Conservation (phyloP, 1,140 invertebrate genomes). For the Agrilus planipennis region DNA sequence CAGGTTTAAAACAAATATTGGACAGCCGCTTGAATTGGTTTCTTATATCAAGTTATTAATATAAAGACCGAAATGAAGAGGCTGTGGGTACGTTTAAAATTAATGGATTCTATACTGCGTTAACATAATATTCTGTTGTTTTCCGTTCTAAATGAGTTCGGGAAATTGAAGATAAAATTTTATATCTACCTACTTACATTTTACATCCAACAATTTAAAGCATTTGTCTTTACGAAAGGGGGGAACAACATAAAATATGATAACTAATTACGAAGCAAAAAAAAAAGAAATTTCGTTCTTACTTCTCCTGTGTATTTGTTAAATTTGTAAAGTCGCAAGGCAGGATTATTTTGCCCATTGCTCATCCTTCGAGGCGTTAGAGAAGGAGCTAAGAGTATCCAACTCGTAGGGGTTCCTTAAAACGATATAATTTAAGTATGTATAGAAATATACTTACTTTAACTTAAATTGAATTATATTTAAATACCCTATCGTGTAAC, state of each 20-base stretch:
- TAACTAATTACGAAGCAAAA: background rate
- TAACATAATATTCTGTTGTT: too few species aligned
- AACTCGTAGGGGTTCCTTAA: slow-evolving; percentile 64
- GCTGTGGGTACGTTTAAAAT: too few species aligned
- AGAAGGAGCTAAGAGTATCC: slow-evolving; percentile 75
- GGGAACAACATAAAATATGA: background rate
- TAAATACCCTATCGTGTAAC: background rate
- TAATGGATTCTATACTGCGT: too few species aligned
- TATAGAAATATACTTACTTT: background rate
- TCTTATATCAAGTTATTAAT: too few species aligned
- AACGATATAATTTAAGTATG: slow-evolving; percentile 16
- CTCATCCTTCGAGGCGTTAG: slow-evolving; percentile 66
- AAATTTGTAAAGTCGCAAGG: slow-evolving; percentile 77
- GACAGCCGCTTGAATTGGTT: too few species aligned
- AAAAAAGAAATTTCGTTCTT: slow-evolving; percentile 18
- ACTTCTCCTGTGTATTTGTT: slow-evolving; percentile 71
- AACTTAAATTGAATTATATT: background rate
- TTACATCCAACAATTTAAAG: too few species aligned
- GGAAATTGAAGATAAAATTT: too few species aligned
- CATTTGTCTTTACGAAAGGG: too few species aligned
- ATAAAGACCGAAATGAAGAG: too few species aligned
- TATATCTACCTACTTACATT: too few species aligned
- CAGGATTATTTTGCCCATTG: slow-evolving; percentile 73
- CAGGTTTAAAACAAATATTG: too few species aligned
- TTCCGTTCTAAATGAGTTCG: too few species aligned